Conservation (phyloP, 1,140 invertebrate genomes). For the Platyscapa corneri region DNA sequence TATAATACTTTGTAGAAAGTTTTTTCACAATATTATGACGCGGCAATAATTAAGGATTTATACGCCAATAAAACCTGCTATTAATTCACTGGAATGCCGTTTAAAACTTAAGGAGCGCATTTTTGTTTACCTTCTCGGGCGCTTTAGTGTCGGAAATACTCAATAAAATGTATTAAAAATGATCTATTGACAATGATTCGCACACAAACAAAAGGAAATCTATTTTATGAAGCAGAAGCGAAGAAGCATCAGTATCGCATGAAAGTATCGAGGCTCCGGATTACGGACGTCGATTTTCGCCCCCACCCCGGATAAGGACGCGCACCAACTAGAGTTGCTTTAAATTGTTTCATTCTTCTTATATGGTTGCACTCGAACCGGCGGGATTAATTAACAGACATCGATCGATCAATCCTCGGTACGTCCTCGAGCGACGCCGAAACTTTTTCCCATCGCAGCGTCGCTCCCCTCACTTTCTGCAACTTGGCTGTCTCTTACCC, state of each 20-base stretch:
- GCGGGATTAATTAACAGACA: background rate
- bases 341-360: no score
- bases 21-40: no score
- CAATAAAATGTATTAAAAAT: background rate
- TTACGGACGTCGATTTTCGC: no score
- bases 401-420: background rate
- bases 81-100: background rate
- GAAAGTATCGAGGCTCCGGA: no score
- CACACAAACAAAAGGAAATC: no score
- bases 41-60: background rate
- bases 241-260: no score
- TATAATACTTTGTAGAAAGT: background rate
- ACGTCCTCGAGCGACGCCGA: background rate
- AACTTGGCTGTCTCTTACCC: background rate
- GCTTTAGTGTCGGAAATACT: background rate
- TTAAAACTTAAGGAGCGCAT: background rate
- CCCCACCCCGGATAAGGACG: background rate
- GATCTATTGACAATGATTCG: no score
- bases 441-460: background rate
- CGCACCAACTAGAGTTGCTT: background rate
- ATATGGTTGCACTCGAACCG: background rate
- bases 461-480: background rate
- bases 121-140: background rate
- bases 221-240: no score
- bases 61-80: background rate